Evolutionary conservation across 2,797 vertebrate species (phyloP).

Genomic region (Brotula barbata): DNA sequence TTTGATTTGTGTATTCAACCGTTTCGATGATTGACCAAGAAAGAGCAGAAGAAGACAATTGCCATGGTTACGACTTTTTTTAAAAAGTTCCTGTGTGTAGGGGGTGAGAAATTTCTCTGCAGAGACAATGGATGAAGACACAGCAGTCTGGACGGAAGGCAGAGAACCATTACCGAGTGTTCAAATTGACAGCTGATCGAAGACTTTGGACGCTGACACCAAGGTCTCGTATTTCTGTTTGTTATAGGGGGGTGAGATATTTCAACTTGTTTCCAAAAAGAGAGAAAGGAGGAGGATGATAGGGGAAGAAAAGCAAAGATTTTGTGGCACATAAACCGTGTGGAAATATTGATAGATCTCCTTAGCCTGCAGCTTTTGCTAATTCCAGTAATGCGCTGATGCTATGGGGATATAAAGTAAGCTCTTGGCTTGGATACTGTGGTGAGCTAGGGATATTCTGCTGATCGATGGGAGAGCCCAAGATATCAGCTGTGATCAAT

Average conservation of each 20-base stretch:
- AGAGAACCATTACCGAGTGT: no score
- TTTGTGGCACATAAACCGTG: conserved; percentile 12
- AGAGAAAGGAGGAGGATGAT: not conserved
- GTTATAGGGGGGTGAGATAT: no score
- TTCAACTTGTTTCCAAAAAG: not conserved
- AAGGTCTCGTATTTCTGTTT: no score
- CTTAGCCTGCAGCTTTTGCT: conserved; percentile 18
- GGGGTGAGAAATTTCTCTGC: conserved; percentile 33
- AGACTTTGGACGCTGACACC: no score
- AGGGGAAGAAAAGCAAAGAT: not conserved
- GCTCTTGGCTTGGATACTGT: conserved; percentile 35
- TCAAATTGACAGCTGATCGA: no score
- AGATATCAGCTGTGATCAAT: conserved; percentile 60
- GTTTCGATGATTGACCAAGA: conserved; percentile 21
- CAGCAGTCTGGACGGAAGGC: conserved; percentile 28
- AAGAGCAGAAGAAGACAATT: conserved; percentile 35
- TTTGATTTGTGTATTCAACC: not conserved
- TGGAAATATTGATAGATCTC: conserved; percentile 27
- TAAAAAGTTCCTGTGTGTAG: conserved; percentile 28
- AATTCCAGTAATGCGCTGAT: conserved; percentile 37
- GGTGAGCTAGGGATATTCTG: conserved; percentile 35
- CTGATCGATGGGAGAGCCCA: conserved; percentile 55
- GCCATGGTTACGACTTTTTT: conserved; percentile 64
- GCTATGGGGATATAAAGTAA: conserved; percentile 27
- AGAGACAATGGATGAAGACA: conserved; percentile 23